Percentiles rank a stretch among this genome's conserved stretches.
Evolutionary conservation across 1,140 invertebrate genomes (phyloP).

Genomic region (Oncopodura yosiiana): DNA sequence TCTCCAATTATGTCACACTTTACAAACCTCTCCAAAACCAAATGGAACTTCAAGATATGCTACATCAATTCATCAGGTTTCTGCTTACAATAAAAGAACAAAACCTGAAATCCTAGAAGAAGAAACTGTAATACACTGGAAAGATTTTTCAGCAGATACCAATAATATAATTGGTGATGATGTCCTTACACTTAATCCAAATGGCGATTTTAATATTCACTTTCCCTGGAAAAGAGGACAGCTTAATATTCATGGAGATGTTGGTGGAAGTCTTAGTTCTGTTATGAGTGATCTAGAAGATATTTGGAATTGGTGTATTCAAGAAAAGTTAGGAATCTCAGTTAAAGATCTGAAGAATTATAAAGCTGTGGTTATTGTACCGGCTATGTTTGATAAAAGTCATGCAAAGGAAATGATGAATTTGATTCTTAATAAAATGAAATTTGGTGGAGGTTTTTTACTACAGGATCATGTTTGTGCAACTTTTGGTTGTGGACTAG

Average conservation of each 20-base stretch:
- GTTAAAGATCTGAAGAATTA: constrained; percentile 61
- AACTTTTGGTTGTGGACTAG: constrained; percentile 84
- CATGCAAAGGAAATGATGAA: constrained; percentile 77
- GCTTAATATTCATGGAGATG: constrained; percentile 69
- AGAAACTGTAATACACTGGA: neutral
- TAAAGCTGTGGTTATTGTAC: constrained; percentile 75
- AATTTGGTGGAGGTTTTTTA: constrained; percentile 82
- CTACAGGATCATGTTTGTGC: constrained; percentile 85
- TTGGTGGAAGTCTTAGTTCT: constrained; percentile 72
- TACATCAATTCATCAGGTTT: constrained; percentile 75
- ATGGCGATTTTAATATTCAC: constrained; percentile 67
- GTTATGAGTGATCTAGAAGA: constrained; percentile 72
- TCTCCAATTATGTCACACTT: constrained; percentile 65
- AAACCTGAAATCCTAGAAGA: constrained; percentile 50
- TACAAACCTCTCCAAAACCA: constrained; percentile 70
- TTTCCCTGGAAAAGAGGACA: constrained; percentile 80
- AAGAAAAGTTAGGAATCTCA: constrained; percentile 63
- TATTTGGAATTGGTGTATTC: constrained; percentile 75
- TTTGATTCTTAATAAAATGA: constrained; percentile 67
- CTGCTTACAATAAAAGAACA: constrained; percentile 68
- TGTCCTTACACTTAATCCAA: constrained; percentile 60
- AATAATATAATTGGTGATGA: constrained; percentile 58
- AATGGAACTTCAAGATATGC: constrained; percentile 64
- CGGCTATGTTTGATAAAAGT: constrained; percentile 79
- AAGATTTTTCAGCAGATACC: constrained; percentile 39